Conservation (phyloP, 2,113 vertebrate genomes). For the Laticauda colubrina region DNA sequence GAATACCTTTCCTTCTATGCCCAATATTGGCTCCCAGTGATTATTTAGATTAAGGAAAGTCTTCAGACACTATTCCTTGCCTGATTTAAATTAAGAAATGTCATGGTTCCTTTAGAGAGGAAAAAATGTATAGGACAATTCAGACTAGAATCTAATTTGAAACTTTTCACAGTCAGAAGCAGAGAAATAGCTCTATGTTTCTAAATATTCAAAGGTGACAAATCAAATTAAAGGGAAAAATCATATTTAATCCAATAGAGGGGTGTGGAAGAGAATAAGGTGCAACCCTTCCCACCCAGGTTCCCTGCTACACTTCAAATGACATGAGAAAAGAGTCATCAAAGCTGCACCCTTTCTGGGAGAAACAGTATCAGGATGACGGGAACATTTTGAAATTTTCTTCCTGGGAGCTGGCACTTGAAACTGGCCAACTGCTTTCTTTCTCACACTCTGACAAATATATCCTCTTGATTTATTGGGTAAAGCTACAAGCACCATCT, state of each 20-base stretch:
- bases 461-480: not conserved
- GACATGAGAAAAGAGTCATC: not conserved
- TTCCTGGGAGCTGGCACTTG: not conserved
- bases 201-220: not conserved
- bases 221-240: not conserved
- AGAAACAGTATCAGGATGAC: not conserved
- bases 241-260: not conserved
- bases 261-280: not conserved
- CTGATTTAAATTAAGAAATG: not conserved
- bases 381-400: not conserved
- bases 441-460: not conserved
- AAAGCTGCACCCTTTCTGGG: not conserved
- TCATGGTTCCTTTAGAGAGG: not conserved
- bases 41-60: not conserved
- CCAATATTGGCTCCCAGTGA: not conserved
- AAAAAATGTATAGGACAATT: not conserved
- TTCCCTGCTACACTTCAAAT: not conserved
- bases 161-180: not conserved
- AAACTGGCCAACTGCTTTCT: not conserved
- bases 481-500: not conserved
- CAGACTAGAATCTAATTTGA: not conserved
- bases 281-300: not conserved
- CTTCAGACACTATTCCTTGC: not conserved
- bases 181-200: not conserved
- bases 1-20: not conserved